These are phyloP conservation scores for Dusona sp. DNA, from an alignment of 2,888 invertebrate species.

Conservation along the genomic window DNA sequence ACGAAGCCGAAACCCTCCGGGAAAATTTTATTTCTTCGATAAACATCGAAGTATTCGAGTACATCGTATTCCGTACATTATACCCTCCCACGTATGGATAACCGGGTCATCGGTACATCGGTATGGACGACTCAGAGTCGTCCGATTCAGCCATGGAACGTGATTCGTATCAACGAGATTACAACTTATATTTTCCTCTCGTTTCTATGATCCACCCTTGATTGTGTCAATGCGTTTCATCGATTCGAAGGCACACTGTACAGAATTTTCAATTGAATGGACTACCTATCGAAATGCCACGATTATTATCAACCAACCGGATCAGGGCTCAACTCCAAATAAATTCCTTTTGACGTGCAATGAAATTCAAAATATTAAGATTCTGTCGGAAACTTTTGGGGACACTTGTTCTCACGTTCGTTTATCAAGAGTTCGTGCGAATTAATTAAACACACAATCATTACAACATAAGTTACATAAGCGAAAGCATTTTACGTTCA, in stretches of 20 bases:
- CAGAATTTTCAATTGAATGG: conserved; percentile 26
- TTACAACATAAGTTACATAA: neutral
- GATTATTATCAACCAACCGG: conserved; percentile 17
- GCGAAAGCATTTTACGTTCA: neutral
- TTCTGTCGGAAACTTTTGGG: conserved; percentile 75
- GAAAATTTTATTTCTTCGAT: conserved; percentile 56
- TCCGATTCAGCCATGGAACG: conserved; percentile 38
- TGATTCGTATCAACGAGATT: conserved; percentile 56
- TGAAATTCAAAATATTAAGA: conserved; percentile 47
- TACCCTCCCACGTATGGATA: conserved; percentile 20
- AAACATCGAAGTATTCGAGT: conserved; percentile 44
- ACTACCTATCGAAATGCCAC: neutral
- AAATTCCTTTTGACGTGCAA: neutral
- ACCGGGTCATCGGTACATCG: conserved; percentile 66
- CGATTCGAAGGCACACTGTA: neutral
- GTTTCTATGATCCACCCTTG: conserved; percentile 14
- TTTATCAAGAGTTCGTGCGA: neutral
- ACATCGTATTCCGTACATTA: conserved; percentile 27
- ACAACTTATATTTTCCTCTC: conserved; percentile 21
- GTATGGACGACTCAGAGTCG: conserved; percentile 23
- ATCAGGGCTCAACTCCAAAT: conserved; percentile 10
- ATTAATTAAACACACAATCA: neutral
- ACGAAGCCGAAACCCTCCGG: conserved; percentile 41
- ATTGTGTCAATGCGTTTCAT: conserved; percentile 28
- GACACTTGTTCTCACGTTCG: conserved; percentile 70